Percentiles rank a stretch among this genome's conserved stretches.
Evolutionary conservation across 23 tunicate species (phyloP).

Genomic region (Ascidia mentula): DNA sequence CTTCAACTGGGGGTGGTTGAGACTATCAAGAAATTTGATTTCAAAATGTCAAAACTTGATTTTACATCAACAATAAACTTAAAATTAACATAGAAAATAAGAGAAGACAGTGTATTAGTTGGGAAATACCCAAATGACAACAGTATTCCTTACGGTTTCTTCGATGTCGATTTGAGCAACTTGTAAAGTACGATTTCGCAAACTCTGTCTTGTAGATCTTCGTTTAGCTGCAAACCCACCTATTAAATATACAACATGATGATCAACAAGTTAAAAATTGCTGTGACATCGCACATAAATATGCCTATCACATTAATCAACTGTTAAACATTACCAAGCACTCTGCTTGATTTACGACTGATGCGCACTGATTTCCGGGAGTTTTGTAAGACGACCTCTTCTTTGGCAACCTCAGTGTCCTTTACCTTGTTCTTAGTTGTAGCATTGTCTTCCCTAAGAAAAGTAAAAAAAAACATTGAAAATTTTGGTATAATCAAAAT

Average conservation of each 20-base stretch:
- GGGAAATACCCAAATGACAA: too few relatives aligned
- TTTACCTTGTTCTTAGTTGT: neutral
- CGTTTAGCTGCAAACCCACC: neutral
- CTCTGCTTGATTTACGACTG: neutral
- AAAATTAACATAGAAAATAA: too few relatives aligned
- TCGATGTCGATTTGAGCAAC: neutral
- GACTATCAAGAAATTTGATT: too few relatives aligned
- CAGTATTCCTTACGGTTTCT: too few relatives aligned
- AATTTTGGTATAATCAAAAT: neutral
- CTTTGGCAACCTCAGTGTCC: neutral
- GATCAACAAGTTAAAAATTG: too few relatives aligned
- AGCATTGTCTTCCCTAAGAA: too few relatives aligned
- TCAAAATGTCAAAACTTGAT: too few relatives aligned
- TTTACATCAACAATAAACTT: too few relatives aligned
- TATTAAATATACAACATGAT: neutral
- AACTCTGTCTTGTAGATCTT: neutral
- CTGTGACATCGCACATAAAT: neutral
- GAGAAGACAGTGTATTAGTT: too few relatives aligned
- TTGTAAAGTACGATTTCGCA: neutral
- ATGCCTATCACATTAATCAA: neutral
- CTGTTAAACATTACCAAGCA: neutral
- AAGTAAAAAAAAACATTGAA: too few relatives aligned
- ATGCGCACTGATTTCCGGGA: neutral
- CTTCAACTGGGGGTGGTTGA: neutral
- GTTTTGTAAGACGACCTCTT: neutral